Evolutionary conservation across 92 coral and sea anemone species (phyloP).

Genomic region (Siderastrea radians): DNA sequence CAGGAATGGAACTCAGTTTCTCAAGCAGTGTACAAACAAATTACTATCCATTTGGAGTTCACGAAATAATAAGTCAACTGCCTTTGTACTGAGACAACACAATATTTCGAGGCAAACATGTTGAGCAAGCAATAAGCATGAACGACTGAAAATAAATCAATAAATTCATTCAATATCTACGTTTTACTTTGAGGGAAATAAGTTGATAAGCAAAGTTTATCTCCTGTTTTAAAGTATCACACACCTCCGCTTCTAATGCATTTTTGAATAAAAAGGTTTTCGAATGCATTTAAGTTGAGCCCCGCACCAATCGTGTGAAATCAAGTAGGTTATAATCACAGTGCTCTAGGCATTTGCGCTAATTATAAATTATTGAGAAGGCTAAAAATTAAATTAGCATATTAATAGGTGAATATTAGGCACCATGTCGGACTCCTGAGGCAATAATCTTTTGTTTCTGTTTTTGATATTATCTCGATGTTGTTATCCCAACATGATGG

Average conservation of each 20-base stretch:
- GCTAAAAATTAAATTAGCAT: not conserved
- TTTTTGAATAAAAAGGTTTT: not conserved
- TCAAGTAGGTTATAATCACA: not conserved
- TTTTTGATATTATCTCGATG: not conserved
- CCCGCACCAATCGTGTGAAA: not conserved
- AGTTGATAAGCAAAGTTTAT: not conserved
- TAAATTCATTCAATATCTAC: too few relatives aligned
- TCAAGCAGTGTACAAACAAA: not conserved
- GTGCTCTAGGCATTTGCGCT: not conserved
- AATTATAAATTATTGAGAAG: constrained; percentile 16
- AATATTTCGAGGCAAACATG: not conserved
- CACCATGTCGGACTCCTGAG: constrained; percentile 6
- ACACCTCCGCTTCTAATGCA: not conserved
- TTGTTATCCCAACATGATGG: not conserved
- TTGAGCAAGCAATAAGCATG: not conserved
- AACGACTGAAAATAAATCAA: not conserved
- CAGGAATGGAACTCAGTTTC: not conserved
- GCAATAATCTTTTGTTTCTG: not conserved
- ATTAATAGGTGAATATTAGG: constrained; percentile 6
- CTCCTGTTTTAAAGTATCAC: not conserved
- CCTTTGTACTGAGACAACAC: not conserved
- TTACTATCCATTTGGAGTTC: not conserved
- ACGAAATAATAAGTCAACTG: not conserved
- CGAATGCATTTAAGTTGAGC: not conserved
- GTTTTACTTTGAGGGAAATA: not conserved